phyloP scores from a whole-genome alignment of 2,888 invertebrate genomes.

The Pachliopta kotzebuea region DNA sequence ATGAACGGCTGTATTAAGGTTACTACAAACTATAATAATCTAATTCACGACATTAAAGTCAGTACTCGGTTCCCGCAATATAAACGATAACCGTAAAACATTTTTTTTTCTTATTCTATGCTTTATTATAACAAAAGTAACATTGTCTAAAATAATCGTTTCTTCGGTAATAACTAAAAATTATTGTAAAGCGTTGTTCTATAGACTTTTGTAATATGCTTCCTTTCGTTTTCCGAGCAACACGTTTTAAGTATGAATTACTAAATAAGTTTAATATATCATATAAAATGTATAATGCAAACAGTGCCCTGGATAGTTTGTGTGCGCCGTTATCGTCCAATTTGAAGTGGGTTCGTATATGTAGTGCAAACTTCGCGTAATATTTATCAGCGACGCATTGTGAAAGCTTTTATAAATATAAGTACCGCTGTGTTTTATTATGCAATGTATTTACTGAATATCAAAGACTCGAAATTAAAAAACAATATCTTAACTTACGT shows the following conservation, averaged over 20 bases:
- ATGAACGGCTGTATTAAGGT: slow-evolving; percentile 11
- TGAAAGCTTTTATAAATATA: background rate
- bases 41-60: background rate
- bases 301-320: slow-evolving; percentile 1
- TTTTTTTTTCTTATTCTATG: background rate
- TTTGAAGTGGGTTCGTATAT: background rate
- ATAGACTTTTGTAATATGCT: too few relatives aligned
- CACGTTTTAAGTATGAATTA: too few relatives aligned
- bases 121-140: too few relatives aligned
- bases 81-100: background rate
- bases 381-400: background rate
- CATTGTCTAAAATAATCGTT: too few relatives aligned
- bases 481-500: too few relatives aligned
- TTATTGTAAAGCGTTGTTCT: too few relatives aligned
- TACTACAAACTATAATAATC: background rate
- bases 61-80: background rate
- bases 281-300: background rate
- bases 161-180: too few relatives aligned
- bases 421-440: background rate
- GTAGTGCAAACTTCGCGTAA: background rate
- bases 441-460: background rate
- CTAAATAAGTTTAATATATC: too few relatives aligned
- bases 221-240: too few relatives aligned
- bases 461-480: background rate
- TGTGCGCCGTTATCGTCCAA: slow-evolving; percentile 3